Evolutionary conservation across 2,888 invertebrate genomes (phyloP), one percentile per base, ranked within the genome.

Genomic region (Fragum whitleyi): DNA sequence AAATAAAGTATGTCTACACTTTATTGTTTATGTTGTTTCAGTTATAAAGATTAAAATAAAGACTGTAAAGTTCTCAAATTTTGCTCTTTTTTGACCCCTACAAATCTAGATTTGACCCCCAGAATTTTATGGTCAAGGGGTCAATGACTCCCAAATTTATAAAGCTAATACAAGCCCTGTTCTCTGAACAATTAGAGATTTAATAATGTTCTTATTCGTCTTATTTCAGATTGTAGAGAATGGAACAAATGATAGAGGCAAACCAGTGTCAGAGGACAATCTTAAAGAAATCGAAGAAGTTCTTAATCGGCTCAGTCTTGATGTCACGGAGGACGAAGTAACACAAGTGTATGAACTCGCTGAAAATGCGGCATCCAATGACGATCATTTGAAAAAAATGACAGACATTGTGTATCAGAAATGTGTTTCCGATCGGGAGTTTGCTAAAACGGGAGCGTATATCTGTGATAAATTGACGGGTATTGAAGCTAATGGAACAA

Each of bases 391-490:
- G 19, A 86, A 88, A 62, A 73, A 77, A 36, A 47, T 88, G 11
- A 81, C 88, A 0, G 81, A 85, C 23, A 61, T 83, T 9, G 62
- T 91, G 23, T 91, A 91, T 79, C 57, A 82, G 14, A 87, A 86
- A 65, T 89, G 90, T 81, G 72, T 89, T 16, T 82, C 81, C 11
- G 89, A 91, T 72, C 62, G 87, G 11, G 88, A 89, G 21, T 87
- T 89, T 77, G 90, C 89, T 7, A 90, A 91, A 80, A 82, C 83
- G 26, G 90, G 89, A 5, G 89, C 91, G 1, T 82, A 82, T 47
- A 86, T 91, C n/a, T 89, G 90, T 86, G 89, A 90, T 70, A 81
- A 87, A 68, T 79, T 91, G 57, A 77, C 89, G 3, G 81, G 83
- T 29, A 77, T 91, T 7, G 90, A 90, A 70, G 85, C 78, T 9